These are phyloP conservation scores for Horisme vitalbata DNA, from an alignment of 2,888 invertebrate species.

Conservation along the genomic window DNA sequence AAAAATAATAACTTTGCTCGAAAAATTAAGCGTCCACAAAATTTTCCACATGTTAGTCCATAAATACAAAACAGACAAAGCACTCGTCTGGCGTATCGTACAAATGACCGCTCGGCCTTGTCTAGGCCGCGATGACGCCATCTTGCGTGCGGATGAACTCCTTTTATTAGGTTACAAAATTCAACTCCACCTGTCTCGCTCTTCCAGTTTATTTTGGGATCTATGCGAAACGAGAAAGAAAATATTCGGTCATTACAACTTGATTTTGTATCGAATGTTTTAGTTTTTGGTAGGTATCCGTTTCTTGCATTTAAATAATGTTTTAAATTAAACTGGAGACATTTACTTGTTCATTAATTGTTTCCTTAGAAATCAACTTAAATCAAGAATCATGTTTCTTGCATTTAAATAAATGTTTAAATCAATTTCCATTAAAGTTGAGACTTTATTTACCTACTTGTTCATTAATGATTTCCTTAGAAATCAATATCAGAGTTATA, in stretches of 20 bases:
- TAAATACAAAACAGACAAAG: constrained; percentile 62
- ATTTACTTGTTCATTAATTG: too few relatives aligned
- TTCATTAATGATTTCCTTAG: too few relatives aligned
- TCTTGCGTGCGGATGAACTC: constrained; percentile 70
- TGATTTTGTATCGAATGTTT: constrained; percentile 41
- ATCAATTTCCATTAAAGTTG: too few relatives aligned
- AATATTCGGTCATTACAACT: constrained; percentile 37
- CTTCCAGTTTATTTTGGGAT: constrained; percentile 32
- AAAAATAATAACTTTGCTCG: too few relatives aligned
- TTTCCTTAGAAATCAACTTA: too few relatives aligned
- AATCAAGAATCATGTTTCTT: too few relatives aligned
- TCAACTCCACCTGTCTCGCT: constrained; percentile 57
- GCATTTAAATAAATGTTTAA: too few relatives aligned
- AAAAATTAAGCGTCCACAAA: constrained; percentile 13
- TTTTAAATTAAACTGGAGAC: constrained; percentile 5
- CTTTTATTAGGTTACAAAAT: constrained; percentile 70
- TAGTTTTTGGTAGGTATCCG: not conserved
- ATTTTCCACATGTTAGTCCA: constrained; percentile 47
- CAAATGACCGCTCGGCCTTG: constrained; percentile 81
- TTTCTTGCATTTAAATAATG: not conserved
- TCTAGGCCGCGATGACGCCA: constrained; percentile 82
- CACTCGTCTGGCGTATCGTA: constrained; percentile 70
- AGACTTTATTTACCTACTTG: too few relatives aligned
- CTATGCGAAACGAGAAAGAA: constrained; percentile 46
- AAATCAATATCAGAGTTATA: too few relatives aligned